A percentile compares a stretch with the other conserved stretches of the same genome.
phyloP scores from a whole-genome alignment of 1,140 invertebrate species.

The Myzus persicae region DNA sequence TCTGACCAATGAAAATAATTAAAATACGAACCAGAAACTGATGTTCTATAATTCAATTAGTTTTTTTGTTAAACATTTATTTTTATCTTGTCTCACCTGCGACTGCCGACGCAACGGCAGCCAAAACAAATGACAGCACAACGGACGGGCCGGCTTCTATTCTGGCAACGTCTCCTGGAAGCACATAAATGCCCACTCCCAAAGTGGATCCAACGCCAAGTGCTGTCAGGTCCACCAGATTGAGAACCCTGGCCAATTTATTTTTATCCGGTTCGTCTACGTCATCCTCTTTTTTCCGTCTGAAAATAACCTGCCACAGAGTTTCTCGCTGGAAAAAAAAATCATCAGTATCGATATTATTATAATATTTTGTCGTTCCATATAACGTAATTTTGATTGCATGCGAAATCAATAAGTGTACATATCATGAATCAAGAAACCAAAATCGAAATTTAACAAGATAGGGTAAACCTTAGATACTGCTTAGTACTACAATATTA shows the following conservation, averaged over 20 bases:
- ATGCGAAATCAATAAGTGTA: too few relatives aligned
- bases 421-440: too few relatives aligned
- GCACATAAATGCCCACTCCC: slow-evolving; percentile 89
- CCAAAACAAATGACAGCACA: slow-evolving; percentile 85
- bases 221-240: slow-evolving; percentile 80
- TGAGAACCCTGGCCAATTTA: slow-evolving; percentile 78
- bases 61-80: background rate
- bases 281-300: slow-evolving; percentile 57
- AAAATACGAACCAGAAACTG: too few relatives aligned
- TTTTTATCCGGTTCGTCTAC: slow-evolving; percentile 59
- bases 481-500: too few relatives aligned
- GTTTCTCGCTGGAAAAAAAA: slow-evolving; percentile 31
- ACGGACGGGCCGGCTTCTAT: slow-evolving; percentile 86
- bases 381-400: too few relatives aligned
- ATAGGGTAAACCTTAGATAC: too few relatives aligned
- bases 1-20: too few relatives aligned
- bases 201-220: slow-evolving; percentile 88
- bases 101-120: slow-evolving; percentile 86
- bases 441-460: too few relatives aligned
- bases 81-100: slow-evolving; percentile 71
- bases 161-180: slow-evolving; percentile 87
- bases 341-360: too few relatives aligned
- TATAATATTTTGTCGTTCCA: background rate
- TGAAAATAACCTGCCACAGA: slow-evolving; percentile 59
- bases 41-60: background rate